Percentiles rank a stretch among this genome's conserved stretches.
These are phyloP conservation scores for Cyclargus thomasi DNA, from an alignment of 1,140 invertebrate genomes.

Conservation along the genomic window DNA sequence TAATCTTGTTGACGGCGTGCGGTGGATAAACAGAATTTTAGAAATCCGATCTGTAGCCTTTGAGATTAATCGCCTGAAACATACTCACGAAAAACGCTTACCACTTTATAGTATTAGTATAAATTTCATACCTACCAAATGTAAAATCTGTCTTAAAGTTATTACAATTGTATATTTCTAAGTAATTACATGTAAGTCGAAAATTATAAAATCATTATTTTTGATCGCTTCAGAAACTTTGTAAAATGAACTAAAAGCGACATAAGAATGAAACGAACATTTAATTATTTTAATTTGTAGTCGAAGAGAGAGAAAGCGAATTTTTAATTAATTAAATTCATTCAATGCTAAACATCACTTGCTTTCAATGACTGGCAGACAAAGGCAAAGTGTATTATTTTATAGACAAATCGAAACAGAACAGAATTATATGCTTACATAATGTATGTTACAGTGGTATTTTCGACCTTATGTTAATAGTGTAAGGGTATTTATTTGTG, in stretches of 20 bases:
- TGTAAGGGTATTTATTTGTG: slow-evolving; percentile 35
- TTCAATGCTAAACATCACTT: slow-evolving; percentile 66
- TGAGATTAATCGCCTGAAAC: no score
- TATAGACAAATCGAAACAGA: slow-evolving; percentile 66
- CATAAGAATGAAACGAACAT: neutral
- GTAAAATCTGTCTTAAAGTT: no score
- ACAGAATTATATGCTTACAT: slow-evolving; percentile 47
- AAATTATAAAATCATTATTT: no score
- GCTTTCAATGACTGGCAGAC: slow-evolving; percentile 62
- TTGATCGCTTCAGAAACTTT: neutral
- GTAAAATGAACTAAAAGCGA: neutral
- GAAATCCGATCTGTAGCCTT: no score
- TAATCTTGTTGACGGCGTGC: no score
- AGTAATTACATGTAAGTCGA: no score
- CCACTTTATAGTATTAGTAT: no score
- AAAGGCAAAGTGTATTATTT: slow-evolving; percentile 75
- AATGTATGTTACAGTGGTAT: slow-evolving; percentile 29
- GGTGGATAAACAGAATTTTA: no score
- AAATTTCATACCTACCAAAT: no score
- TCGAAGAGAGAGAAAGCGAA: neutral
- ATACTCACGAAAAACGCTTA: no score
- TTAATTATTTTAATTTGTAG: neutral
- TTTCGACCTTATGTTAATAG: slow-evolving; percentile 17
- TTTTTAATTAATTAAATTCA: slow-evolving; percentile 72
- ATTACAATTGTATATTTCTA: no score